Conservation (phyloP, 1,140 invertebrate genomes). For the Trachelipus rathkii region DNA sequence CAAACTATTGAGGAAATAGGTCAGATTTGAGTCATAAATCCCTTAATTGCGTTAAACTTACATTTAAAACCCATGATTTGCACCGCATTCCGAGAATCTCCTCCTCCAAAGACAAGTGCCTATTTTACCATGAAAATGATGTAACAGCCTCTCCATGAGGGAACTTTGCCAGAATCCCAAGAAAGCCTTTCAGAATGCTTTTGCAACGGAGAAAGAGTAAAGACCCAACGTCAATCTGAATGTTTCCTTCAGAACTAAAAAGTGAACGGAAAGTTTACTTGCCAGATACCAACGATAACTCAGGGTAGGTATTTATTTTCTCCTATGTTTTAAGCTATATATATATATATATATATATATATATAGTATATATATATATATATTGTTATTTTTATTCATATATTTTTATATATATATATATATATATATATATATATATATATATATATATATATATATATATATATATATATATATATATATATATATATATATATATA, state of each 20-base stretch:
- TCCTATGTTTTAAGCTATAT: no score
- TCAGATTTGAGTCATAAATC: not conserved
- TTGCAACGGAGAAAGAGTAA: not conserved
- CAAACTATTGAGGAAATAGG: not conserved
- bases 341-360: no score
- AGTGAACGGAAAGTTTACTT: not conserved
- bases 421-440: no score
- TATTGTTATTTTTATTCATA: no score
- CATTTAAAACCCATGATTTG: not conserved
- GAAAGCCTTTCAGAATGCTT: not conserved
- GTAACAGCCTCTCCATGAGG: not conserved
- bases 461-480: no score
- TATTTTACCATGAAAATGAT: not conserved
- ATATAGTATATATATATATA: no score
- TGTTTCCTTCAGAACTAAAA: not conserved
- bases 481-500: no score
- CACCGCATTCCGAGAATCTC: not conserved
- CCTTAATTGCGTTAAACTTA: not conserved
- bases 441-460: no score
- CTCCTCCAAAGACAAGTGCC: not conserved
- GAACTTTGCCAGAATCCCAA: not conserved
- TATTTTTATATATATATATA: no score
- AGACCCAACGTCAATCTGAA: not conserved
- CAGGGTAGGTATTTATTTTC: no score
- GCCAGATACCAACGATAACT: not conserved